Base-by-base conservation (phyloP, 1,140 invertebrate species). In the Tetramorium alpestre region DNA sequence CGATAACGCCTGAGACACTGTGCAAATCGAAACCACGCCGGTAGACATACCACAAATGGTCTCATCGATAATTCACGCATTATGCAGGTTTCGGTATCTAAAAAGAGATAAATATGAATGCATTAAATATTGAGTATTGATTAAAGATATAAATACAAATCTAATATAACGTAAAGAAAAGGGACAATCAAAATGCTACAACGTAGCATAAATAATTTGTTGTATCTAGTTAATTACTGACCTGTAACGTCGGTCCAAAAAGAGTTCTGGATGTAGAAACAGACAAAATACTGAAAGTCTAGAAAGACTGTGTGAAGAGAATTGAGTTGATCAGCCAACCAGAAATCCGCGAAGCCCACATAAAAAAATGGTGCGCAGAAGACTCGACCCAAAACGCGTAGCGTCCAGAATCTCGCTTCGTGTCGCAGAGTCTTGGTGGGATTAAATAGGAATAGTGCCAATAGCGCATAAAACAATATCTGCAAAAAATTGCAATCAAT, bases 331-430 rank as follows among this genome's bases (percentile, higher is more conserved):
- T 99, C 98, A 77, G 98, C 98, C 80, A 99, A 96, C 98, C 98
- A 99, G 96, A 99, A 99, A 95, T 99, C 98, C 75, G 98, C 98
- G 93, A 99, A 99, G 16, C 96, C 97, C 18, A 99, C 98, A 92
- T 97, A 97, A 88, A 98, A 97, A 93, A 99, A 98, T 11, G 98
- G 98, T 1, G 98, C 97, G 6, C 96, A 96, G 80, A 98, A 92
- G 85, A 98, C 97, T 25, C 97, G 96, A 67, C 96, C 96, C 91
- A 95, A 60, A 28, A 96, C 93, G 65, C 92, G 92, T 6, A 96
- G 77, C 0, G 94, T 89, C 97, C 97, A 97, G 88, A 97, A 97
- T 33, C 97, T 95, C 0, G 98, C 98, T 90, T 98, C 97, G 91
- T 98, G 97, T 88, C 97, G 96, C 89, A 99, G 97, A 1, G 98